phyloP scores from a whole-genome alignment of 2,797 vertebrate genomes.

The Peromyscus attwateri region DNA sequence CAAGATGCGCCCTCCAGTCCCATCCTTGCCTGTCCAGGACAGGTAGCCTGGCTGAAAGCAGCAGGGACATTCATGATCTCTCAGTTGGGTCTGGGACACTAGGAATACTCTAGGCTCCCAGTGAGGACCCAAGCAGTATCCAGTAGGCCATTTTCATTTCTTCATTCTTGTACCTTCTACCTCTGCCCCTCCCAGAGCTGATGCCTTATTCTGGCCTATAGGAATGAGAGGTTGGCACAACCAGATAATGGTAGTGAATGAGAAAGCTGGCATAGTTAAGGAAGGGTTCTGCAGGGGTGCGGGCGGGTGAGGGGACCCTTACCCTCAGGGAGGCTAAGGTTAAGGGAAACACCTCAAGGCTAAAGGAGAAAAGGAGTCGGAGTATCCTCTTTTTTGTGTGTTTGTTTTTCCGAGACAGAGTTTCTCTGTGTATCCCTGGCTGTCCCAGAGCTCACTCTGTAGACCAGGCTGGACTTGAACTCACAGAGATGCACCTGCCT shows the following conservation, averaged over 20 bases:
- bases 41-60: not conserved
- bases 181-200: not conserved
- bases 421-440: not conserved
- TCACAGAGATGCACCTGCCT: not conserved
- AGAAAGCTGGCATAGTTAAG: not conserved
- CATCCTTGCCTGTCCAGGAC: not conserved
- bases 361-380: not conserved
- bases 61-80: not conserved
- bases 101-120: not conserved
- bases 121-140: not conserved
- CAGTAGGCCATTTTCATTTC: not conserved
- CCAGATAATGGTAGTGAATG: not conserved
- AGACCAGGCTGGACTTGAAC: not conserved
- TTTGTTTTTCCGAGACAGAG: not conserved
- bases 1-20: accelerated
- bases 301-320: not conserved
- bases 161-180: not conserved
- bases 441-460: not conserved
- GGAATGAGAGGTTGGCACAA: not conserved
- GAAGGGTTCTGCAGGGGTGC: not conserved
- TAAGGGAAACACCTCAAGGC: not conserved
- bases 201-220: not conserved
- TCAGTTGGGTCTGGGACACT: not conserved
- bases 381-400: not conserved
- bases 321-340: not conserved